Evolutionary conservation across 1,140 invertebrate species (phyloP), one percentile per base, ranked within the genome.

Genomic region (Bombus consobrinus): DNA sequence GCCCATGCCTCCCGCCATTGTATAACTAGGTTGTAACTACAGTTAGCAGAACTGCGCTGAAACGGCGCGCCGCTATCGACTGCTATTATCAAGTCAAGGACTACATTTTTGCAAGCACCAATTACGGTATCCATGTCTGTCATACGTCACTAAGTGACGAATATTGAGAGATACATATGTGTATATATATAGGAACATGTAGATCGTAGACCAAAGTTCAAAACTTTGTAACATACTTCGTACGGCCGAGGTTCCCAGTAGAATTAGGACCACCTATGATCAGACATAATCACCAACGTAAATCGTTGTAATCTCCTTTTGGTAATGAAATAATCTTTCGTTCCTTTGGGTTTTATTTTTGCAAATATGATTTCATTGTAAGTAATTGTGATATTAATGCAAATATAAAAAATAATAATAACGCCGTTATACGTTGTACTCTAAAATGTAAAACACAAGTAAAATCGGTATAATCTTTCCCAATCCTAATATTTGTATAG

Each of bases 21-120:
- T 76, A 68, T 64, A 83, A 86, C 81, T 83, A 83, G 81, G 85
- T 86, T 86, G 59, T 71, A 83, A 86, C 80, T 86, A 77, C 64
- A 41, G 79, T 89, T 88, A 69, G 32, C 64, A 32, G 47, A 89
- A 64, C 71, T 74, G 53, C 62, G 85, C 5, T 66, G 34, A 86
- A 71, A 74, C 77, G 75, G 53, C 34, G 68, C 25, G 28, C 15
- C 53, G 66, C 57, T 79, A 83, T 88, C 74, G 68, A 69, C 34
- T 25, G 12, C 69, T 79, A 89, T 89, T 87, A 82, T 81, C 68
- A 47, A 75, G 57, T 81, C 68, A 75, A 89, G 66, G 81, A 72
- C 75, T 86, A 83, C 66, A 88, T 83, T 89, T 76, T 82, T 34
- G 53, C 64, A 73, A 79, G 69, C 68, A 47, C 71, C 85, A 72